These are phyloP conservation scores for Eurosta solidaginis DNA, from an alignment of 1,140 invertebrate species.

Conservation along the genomic window DNA sequence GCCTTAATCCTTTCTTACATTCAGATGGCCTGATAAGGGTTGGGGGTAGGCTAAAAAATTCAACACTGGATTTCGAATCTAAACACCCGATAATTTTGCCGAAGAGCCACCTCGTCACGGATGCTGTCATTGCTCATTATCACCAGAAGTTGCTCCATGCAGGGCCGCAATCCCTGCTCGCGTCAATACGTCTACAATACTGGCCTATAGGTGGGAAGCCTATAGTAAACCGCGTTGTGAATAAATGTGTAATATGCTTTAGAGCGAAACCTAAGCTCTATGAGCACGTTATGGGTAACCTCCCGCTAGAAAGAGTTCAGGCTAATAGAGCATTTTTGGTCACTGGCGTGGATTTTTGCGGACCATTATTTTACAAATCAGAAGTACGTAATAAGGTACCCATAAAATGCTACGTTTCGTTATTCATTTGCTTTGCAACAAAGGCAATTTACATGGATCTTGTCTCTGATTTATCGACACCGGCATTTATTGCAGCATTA, in stretches of 20 bases:
- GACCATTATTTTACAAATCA: conserved; percentile 21
- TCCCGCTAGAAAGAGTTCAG: too few species aligned
- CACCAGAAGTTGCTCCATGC: background rate
- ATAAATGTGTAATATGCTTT: background rate
- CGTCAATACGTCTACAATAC: too few species aligned
- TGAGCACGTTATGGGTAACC: too few species aligned
- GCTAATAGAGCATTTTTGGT: too few species aligned
- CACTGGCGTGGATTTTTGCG: background rate
- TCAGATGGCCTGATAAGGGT: conserved; percentile 35
- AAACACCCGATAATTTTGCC: conserved; percentile 32
- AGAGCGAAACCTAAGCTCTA: background rate
- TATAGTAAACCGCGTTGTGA: too few species aligned
- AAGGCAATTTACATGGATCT: background rate
- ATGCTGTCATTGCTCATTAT: background rate
- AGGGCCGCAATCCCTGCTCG: background rate
- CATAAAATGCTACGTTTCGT: conserved; percentile 20
- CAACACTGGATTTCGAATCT: conserved; percentile 24
- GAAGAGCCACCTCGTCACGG: background rate
- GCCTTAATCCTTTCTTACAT: conserved; percentile 36
- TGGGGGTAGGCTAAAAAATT: conserved; percentile 40
- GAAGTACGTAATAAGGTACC: background rate
- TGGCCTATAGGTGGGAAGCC: background rate
- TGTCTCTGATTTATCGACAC: conserved; percentile 41
- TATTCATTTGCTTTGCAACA: background rate
- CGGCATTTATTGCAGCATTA: conserved; percentile 49